Evolutionary conservation across 2,113 vertebrate species (phyloP).

Genomic region (Tenrec ecaudatus): DNA sequence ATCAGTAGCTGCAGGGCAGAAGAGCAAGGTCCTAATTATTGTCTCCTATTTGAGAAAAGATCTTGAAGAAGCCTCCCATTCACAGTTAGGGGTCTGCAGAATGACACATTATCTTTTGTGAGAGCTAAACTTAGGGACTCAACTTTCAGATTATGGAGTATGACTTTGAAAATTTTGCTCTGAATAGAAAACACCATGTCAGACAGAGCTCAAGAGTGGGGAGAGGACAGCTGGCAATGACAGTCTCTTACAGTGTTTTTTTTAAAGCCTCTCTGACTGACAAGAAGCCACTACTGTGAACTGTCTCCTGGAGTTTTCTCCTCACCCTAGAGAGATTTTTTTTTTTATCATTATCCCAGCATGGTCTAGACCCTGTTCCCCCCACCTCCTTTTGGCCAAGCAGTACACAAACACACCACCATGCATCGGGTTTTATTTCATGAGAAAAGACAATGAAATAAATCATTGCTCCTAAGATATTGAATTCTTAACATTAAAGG

Average conservation of each 20-base stretch:
- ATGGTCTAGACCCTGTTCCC: not conserved
- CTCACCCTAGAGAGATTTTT: not conserved
- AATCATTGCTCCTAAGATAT: constrained; percentile 4
- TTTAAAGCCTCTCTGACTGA: not conserved
- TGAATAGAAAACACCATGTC: constrained; percentile 44
- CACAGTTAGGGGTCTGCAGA: constrained; percentile 24
- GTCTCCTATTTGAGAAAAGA: constrained; percentile 41
- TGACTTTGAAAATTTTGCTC: constrained; percentile 70
- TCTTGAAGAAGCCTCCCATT: constrained; percentile 37
- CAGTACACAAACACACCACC: not conserved
- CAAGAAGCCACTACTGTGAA: not conserved
- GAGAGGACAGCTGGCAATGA: constrained; percentile 24
- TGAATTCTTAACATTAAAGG: not conserved
- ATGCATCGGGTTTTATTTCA: constrained; percentile 53
- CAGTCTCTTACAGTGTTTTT: not conserved
- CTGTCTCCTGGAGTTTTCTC: not conserved
- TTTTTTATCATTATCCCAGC: constrained; percentile 43
- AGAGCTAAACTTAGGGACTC: constrained; percentile 11
- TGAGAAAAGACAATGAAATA: not conserved
- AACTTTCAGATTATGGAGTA: constrained; percentile 61
- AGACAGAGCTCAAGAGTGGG: not conserved
- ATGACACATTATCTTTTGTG: constrained; percentile 17
- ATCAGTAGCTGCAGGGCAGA: constrained; percentile 51
- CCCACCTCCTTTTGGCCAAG: not conserved
- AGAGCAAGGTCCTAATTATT: not conserved